Base-by-base conservation (phyloP, 1,140 invertebrate genomes). In the Druon quercuslanigerum region DNA sequence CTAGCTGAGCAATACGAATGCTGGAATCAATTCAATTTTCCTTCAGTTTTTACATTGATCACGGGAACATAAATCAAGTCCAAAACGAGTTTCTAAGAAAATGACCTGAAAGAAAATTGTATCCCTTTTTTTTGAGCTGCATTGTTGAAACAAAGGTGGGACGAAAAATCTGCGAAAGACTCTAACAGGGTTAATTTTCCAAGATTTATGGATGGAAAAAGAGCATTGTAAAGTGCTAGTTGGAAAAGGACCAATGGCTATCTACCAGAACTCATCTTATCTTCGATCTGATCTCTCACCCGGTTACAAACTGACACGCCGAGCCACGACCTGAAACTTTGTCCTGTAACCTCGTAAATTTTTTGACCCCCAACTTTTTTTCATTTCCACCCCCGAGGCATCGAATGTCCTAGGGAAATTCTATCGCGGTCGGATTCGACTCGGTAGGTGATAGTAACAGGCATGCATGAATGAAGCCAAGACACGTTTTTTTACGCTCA, bases 241-340 rank as follows among this genome's bases (percentile, higher is more conserved):
- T n/a, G 60, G 14, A 70, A 66, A n/a, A 5, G 46, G n/a, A 13
- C 14, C 25, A 14, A 11, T 20, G 84, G 87, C 86, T 87, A 88
- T 88, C 87, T 86, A 80, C 84, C 81, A 73, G 75, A 83, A 86
- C 87, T 85, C 85, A 88, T 88, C 87, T 88, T 88, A 88, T 88
- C 87, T 71, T 46, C 75, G 74, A 88, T 88, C 87, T 87, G 77
- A 88, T 88, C 86, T 85, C 77, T 85, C 84, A 82, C 83, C 75
- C 85, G 76, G 84, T 85, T 85, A 87, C 83, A 84, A 84, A 85
- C 86, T 82, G 85, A 86, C 87, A 82, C 86, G 81, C 75, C 74
- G 74, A 80, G 79, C 77, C 82, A 82, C 81, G 82, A 85, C 81
- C 81, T 71, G 78, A 54, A 54, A 54, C 80, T 79, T 74, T 78